Percentiles rank a stretch among this genome's conserved stretches.
phyloP scores from a whole-genome alignment of 2,888 invertebrate genomes.

The Ectemnius continuus region DNA sequence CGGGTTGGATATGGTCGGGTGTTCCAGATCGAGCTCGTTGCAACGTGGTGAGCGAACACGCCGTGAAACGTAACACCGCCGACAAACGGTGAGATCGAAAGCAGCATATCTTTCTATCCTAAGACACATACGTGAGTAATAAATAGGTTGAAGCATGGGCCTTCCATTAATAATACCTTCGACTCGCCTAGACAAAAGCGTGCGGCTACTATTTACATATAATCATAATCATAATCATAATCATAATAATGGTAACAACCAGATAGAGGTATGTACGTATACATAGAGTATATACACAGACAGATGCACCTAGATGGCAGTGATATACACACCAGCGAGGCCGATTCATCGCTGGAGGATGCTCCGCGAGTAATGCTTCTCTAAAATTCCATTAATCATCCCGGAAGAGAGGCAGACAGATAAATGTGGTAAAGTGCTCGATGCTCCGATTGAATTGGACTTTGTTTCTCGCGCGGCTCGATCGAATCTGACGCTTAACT shows the following conservation, averaged over 20 bases:
- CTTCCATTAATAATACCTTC: conserved; percentile 67
- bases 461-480: too few species aligned
- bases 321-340: conserved; percentile 26
- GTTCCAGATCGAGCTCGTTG: conserved; percentile 42
- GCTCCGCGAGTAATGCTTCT: not conserved
- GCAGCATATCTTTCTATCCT: conserved; percentile 69
- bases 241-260: conserved; percentile 61
- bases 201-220: conserved; percentile 75
- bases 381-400: too few species aligned
- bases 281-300: conserved; percentile 41
- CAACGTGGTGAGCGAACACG: conserved; percentile 57
- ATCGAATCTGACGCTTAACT: too few species aligned
- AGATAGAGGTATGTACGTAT: conserved; percentile 58
- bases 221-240: conserved; percentile 59
- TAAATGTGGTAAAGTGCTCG: too few species aligned
- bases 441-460: too few species aligned
- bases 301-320: conserved; percentile 19
- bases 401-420: too few species aligned
- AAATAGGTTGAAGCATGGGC: conserved; percentile 67
- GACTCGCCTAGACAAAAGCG: conserved; percentile 74
- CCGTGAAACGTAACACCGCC: conserved; percentile 54
- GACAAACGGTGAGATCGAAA: conserved; percentile 65
- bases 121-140: conserved; percentile 70
- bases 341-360: not conserved
- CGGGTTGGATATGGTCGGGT: conserved; percentile 31